These are phyloP conservation scores for Dexiosoma caninum DNA, from an alignment of 2,888 invertebrate species.

Conservation along the genomic window DNA sequence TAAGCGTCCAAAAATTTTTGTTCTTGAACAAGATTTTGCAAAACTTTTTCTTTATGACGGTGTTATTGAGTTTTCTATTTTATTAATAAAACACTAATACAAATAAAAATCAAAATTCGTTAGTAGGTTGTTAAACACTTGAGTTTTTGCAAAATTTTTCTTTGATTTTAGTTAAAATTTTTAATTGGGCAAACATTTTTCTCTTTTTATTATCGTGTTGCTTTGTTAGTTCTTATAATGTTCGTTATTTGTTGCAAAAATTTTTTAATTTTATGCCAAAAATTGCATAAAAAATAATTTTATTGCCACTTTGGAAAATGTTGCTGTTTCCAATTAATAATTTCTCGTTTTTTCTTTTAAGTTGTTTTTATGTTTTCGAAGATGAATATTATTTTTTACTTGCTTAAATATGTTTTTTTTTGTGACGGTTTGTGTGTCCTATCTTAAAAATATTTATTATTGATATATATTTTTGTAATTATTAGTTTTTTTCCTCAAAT, in stretches of 20 bases:
- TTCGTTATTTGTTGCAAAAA: slow-evolving; percentile 38
- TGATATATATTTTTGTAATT: neutral
- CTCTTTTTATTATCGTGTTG: neutral
- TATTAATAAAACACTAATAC: slow-evolving; percentile 57
- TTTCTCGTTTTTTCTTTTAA: slow-evolving; percentile 8
- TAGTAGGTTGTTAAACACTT: slow-evolving; percentile 38
- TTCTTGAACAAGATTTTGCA: slow-evolving; percentile 41
- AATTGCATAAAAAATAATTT: slow-evolving; percentile 66
- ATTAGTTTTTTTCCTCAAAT: slow-evolving; percentile 26
- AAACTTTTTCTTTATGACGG: slow-evolving; percentile 14
- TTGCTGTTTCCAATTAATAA: slow-evolving; percentile 18
- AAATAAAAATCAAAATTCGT: slow-evolving; percentile 58
- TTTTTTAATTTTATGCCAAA: slow-evolving; percentile 63
- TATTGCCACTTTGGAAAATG: slow-evolving; percentile 38
- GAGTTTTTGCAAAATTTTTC: slow-evolving; percentile 58
- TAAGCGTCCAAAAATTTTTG: slow-evolving; percentile 26
- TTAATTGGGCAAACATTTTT: slow-evolving; percentile 41
- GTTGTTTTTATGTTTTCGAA: slow-evolving; percentile 16
- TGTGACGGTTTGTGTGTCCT: slow-evolving; percentile 64
- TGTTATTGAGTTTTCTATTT: slow-evolving; percentile 39
- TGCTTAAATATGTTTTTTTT: slow-evolving; percentile 41
- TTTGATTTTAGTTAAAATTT: slow-evolving; percentile 26
- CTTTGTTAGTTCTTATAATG: neutral
- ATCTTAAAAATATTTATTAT: slow-evolving; percentile 47
- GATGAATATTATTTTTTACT: slow-evolving; percentile 42